Base-by-base conservation (phyloP, 2,797 vertebrate genomes). In the Heterohyrax brucei region DNA sequence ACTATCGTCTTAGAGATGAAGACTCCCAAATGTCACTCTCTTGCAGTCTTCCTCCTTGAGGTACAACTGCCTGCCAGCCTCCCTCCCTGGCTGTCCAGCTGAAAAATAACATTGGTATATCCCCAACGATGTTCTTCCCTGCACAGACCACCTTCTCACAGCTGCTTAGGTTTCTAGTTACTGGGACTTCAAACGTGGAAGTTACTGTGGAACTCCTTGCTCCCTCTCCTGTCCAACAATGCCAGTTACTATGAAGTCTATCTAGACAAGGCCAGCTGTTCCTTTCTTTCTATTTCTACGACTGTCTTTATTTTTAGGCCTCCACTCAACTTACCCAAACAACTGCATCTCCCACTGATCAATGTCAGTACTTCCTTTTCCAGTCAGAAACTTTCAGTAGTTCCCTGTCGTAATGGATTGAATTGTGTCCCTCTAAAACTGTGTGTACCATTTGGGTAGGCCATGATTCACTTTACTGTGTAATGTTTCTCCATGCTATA, bases 51-150 rank as follows among this genome's bases (percentile, higher is more conserved):
- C 84, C 73, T 56, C 61, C 62, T 4, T 12, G 7, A 73, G 19
- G 62, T 66, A 13, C 7, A 24, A 7, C 26, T 19, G 5, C 62
- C 76, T 66, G 26, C 46, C 22, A 22, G n/a, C 59, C 62, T 82
- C 89, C 87, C 82, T 92, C 39, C 53, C 46, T 64, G 56, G 18
- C 33, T 56, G n/a, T 62, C 75, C 26, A 92, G 44, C 33, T 85
- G 30, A n/a, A 92, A 83, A 56, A 19, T 73, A 77, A 78, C 14
- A 21, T 26, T 48, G 56, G 4, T 62, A 19, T 22, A 26, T 44
- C 9, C 73, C 72, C 68, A 68, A n/a, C 24, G 9, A 72, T 21
- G 39, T 9, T 89, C 56, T 16, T 89, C 10, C 91, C 30, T 78
- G 61, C 24, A 48, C 83, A 91, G 39, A 76, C 10, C 30, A 76